Base-by-base conservation (phyloP, 2,113 vertebrate genomes). In the Actenoides lindsayi region DNA sequence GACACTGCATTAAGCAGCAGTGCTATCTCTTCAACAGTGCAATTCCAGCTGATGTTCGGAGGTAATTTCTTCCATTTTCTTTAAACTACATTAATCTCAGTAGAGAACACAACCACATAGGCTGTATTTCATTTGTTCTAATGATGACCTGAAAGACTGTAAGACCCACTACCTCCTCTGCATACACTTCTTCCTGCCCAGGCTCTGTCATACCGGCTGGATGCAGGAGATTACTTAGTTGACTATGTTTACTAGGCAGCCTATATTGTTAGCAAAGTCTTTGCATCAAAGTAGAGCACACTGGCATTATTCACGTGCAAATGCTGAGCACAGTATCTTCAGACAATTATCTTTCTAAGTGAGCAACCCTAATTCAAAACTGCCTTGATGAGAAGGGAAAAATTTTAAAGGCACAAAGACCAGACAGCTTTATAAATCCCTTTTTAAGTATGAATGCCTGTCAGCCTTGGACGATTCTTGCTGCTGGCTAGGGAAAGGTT, bases 11-110 rank as follows among this genome's bases (percentile, higher is more conserved):
- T 93, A 92, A 89, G 73, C 54, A 89, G 64, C 64, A 59, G 31
- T 16, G 68, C 88, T 74, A 62, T 80, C 67, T 85, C 63, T 90
- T 92, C 79, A 77, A 86, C 41, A 74, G 25, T 51, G 59, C 63
- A 83, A 91, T 80, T 93, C 93, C 81, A 80, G 91, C 87, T 50
- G 69, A 87, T 79, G 70, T 64, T 94, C 81, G 93, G 70, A 95
- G 94, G 82, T 80, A 93, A 93, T 96, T 97, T 95, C 87, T 95
- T 93, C 87, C 67, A 91, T 96, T 94, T 95, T 90, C 82, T 90
- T 86, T 95, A 92, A 91, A 91, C 79, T 90, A 64, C 59, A 90
- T 90, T 90, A 93, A 96, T 94, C 75, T 71, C 60, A 91, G 78
- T 56, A 75, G 82, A 91, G 27, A 95, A 54, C 71, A 96, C 65